These are phyloP conservation scores for Lycodopsis pacificus DNA, from an alignment of 2,797 vertebrate species.

Conservation along the genomic window DNA sequence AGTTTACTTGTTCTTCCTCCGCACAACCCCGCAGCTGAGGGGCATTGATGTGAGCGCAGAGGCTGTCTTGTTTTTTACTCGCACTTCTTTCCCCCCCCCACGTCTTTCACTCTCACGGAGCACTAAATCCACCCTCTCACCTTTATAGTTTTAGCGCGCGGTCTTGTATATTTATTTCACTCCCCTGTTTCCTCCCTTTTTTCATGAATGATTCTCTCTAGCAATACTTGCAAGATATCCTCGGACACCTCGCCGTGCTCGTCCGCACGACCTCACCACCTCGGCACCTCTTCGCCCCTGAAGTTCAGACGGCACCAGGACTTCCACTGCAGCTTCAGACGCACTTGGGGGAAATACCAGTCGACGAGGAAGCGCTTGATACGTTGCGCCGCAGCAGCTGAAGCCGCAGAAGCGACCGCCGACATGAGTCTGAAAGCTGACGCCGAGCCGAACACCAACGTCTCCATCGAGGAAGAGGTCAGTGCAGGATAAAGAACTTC, in stretches of 20 bases:
- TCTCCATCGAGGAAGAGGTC: conserved; percentile 88
- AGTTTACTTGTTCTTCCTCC: conserved; percentile 72
- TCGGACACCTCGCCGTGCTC: conserved; percentile 64
- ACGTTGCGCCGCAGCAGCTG: conserved; percentile 62
- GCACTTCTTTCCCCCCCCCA: conserved; percentile 71
- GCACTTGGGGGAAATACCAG: conserved; percentile 76
- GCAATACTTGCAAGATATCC: conserved; percentile 47
- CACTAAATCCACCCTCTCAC: conserved; percentile 77
- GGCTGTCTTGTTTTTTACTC: conserved; percentile 68
- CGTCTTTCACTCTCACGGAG: conserved; percentile 82
- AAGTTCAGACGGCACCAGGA: conserved; percentile 74
- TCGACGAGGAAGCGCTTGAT: conserved; percentile 65
- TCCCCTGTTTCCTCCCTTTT: conserved; percentile 39
- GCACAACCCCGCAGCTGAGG: conserved; percentile 68
- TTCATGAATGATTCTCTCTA: conserved; percentile 78
- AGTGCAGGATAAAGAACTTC: background rate
- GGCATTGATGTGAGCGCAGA: conserved; percentile 83
- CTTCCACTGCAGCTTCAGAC: conserved; percentile 71
- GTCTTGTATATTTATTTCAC: background rate
- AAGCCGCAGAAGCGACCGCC: conserved; percentile 63
- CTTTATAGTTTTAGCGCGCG: background rate
- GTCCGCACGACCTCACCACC: conserved; percentile 71
- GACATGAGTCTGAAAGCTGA: conserved; percentile 87
- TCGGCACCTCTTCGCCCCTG: conserved; percentile 75
- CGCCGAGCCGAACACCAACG: conserved; percentile 84